Evolutionary conservation across 2,888 invertebrate genomes (phyloP).

Genomic region (Holacanthella duospinosa): DNA sequence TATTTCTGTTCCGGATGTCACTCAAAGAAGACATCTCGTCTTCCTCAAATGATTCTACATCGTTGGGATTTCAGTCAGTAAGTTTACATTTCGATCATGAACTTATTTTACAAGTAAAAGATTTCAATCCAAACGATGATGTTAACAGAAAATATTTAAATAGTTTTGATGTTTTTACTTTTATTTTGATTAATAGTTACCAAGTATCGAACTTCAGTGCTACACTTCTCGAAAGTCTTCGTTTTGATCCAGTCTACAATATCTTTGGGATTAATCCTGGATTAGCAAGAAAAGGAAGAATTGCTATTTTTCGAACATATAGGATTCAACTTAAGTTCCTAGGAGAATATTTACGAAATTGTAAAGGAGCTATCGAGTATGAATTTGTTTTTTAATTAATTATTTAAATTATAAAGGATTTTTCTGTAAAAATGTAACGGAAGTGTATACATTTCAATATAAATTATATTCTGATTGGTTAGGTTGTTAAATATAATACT

Average conservation of each 20-base stretch:
- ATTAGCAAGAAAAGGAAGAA: constrained; percentile 54
- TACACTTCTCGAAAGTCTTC: constrained; percentile 63
- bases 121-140: too few relatives aligned
- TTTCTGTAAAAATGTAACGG: too few relatives aligned
- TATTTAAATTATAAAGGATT: too few relatives aligned
- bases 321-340: constrained; percentile 58
- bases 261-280: constrained; percentile 58
- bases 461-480: too few relatives aligned
- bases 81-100: constrained; percentile 14
- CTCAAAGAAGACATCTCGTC: constrained; percentile 59
- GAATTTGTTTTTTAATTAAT: constrained; percentile 10
- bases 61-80: constrained; percentile 56
- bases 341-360: constrained; percentile 58
- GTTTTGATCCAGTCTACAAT: constrained; percentile 64
- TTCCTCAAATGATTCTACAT: constrained; percentile 56
- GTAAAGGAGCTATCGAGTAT: constrained; percentile 56
- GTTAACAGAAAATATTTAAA: too few relatives aligned
- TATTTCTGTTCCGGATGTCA: constrained; percentile 82
- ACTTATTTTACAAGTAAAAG: too few relatives aligned
- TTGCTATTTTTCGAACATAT: constrained; percentile 52
- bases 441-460: too few relatives aligned
- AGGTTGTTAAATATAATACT: too few relatives aligned
- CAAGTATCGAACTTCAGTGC: constrained; percentile 72
- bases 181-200: constrained; percentile 48
- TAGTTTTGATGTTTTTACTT: too few relatives aligned